Conservation (phyloP, 2,113 vertebrate species). For the Atlantisia rogersi region DNA sequence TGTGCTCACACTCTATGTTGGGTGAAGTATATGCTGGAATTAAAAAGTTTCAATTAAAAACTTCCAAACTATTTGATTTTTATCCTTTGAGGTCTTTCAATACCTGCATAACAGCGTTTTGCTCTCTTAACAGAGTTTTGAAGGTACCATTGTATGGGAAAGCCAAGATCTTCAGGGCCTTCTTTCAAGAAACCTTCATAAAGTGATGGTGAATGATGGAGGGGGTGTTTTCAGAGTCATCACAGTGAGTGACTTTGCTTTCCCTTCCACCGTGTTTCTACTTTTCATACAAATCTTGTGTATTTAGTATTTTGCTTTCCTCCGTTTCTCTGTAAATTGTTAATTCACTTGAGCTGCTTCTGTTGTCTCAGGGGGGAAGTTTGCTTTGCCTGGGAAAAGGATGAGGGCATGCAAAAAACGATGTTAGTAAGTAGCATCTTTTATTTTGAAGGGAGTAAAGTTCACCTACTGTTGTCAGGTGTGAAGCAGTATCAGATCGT, state of each 20-base stretch:
- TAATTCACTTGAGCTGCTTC: neutral
- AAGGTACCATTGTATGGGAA: slow-evolving; percentile 96
- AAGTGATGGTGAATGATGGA: slow-evolving; percentile 85
- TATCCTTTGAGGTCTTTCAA: neutral
- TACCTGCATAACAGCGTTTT: neutral
- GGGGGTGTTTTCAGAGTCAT: slow-evolving; percentile 91
- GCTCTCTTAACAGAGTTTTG: slow-evolving; percentile 86
- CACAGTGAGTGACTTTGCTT: slow-evolving; percentile 74
- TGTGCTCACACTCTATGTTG: neutral
- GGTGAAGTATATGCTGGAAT: neutral
- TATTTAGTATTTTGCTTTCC: neutral
- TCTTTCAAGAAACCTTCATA: slow-evolving; percentile 83
- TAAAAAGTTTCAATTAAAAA: neutral
- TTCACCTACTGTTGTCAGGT: neutral
- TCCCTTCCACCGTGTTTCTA: neutral
- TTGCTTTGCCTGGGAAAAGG: neutral
- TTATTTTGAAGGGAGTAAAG: neutral
- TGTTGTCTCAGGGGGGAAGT: neutral
- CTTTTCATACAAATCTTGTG: neutral
- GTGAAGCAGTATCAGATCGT: neutral
- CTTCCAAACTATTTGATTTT: neutral
- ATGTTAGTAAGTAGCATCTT: neutral
- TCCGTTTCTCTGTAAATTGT: neutral
- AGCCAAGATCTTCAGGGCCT: slow-evolving; percentile 85
- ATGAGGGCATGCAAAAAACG: neutral